Evolutionary conservation across 2,888 invertebrate species (phyloP).

Genomic region (Cyclophora punctaria): DNA sequence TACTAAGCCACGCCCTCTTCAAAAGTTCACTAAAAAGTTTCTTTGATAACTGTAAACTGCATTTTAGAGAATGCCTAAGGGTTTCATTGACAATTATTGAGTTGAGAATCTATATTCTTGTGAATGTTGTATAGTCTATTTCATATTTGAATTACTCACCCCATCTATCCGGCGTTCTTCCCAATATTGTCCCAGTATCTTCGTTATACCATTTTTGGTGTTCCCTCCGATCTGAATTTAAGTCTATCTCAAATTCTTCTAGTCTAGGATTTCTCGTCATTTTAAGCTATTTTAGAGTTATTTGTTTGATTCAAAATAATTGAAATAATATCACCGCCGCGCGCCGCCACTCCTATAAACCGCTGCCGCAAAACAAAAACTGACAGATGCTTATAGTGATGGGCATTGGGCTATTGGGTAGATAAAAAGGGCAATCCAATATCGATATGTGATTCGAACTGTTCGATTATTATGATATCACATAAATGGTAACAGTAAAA

Average conservation of each 20-base stretch:
- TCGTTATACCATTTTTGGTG: constrained; percentile 55
- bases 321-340: too few species aligned
- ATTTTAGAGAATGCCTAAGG: background rate
- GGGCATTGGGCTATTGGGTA: too few species aligned
- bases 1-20: constrained; percentile 5
- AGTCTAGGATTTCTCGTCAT: constrained; percentile 51
- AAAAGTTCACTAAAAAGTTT: background rate
- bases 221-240: constrained; percentile 33
- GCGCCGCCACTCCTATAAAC: too few species aligned
- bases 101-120: too few species aligned
- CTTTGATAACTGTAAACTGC: background rate
- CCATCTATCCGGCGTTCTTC: constrained; percentile 70
- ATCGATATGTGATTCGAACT: too few species aligned
- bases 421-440: too few species aligned
- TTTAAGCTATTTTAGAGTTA: constrained; percentile 3
- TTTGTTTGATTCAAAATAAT: too few species aligned
- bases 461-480: too few species aligned
- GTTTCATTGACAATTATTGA: too few species aligned
- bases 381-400: too few species aligned
- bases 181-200: constrained; percentile 57
- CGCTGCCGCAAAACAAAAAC: too few species aligned
- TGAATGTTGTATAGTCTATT: background rate
- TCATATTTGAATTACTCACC: constrained; percentile 43
- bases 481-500: too few species aligned
- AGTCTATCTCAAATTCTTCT: constrained; percentile 59